Conservation (phyloP, 1,140 invertebrate species). For the Charaxes varanes region DNA sequence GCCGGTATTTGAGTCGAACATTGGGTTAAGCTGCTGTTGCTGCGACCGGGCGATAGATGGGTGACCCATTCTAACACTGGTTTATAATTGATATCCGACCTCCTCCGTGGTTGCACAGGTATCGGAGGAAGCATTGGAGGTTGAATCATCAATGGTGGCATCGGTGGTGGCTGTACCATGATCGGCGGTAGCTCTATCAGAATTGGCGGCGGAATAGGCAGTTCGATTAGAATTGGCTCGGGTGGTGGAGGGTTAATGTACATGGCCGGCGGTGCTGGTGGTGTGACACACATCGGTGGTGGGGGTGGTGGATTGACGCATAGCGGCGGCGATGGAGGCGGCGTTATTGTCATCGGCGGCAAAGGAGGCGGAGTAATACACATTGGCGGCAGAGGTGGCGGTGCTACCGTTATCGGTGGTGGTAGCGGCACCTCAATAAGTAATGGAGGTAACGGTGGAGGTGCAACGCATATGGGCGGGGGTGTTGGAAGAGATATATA, state of each 20-base stretch:
- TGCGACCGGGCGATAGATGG: too few relatives aligned
- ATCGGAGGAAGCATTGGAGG: conserved; percentile 45
- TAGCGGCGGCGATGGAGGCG: conserved; percentile 41
- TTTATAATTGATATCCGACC: too few relatives aligned
- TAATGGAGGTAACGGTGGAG: conserved; percentile 41
- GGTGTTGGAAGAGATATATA: conserved; percentile 31
- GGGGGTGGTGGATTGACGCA: conserved; percentile 42
- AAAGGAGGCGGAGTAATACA: conserved; percentile 37
- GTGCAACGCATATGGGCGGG: conserved; percentile 37
- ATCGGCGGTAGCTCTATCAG: conserved; percentile 53
- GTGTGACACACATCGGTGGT: conserved; percentile 45
- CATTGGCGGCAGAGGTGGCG: conserved; percentile 41
- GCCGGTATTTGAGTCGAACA: too few relatives aligned
- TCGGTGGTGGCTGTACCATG: conserved; percentile 40
- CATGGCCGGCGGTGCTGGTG: conserved; percentile 40
- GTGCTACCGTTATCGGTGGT: conserved; percentile 39
- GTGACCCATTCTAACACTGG: too few relatives aligned
- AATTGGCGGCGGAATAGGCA: conserved; percentile 45
- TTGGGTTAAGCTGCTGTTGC: too few relatives aligned
- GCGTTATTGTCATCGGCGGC: conserved; percentile 37
- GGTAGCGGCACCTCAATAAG: conserved; percentile 37
- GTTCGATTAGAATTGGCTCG: conserved; percentile 38
- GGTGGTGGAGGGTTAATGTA: conserved; percentile 42
- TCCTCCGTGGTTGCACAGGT: conserved; percentile 46
- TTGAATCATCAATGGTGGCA: conserved; percentile 46